Base-by-base conservation (phyloP, 2,888 invertebrate genomes). In the Cepaea hortensis region DNA sequence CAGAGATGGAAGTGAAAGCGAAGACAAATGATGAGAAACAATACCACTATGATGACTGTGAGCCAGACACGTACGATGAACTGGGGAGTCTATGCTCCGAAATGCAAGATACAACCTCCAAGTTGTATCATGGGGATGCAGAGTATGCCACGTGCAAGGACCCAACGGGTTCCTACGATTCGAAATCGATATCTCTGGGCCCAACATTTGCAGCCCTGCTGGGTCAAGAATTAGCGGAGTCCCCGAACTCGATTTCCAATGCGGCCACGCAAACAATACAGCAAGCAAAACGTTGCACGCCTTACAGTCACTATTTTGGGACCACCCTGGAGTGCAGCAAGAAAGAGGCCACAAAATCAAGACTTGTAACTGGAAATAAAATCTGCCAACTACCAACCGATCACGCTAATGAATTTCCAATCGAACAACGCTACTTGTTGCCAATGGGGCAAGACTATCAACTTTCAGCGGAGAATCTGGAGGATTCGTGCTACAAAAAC, bases 1-100 rank as follows among this genome's bases (percentile, higher is more conserved):
- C 46, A 11, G 23, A 68, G 7, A 23, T 15, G 3, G 50, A 48
- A 23, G 35, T 18, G 0, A 79, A 55, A 68, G n/a, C 76, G 4
- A 68, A 48, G n/a, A 15, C 15, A 9, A 79, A 55, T 23, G 75
- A 55, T 11, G 70, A 85, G 46, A 85, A 23, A 11, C 35, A 48
- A 3, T 79, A 46, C 70, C 70, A 65, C 18, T 65, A 50, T 23
- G 85, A 85, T 18, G 85, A 85, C 70, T 85, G 77, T 46, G 85
- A 85, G 15, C 85, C 76, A 65, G 85, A 85, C n/a, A 85, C 85
- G 18, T 85, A 79, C 50, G 85, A 85, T 7, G 85, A 85, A 23
- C 85, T 85, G 15, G 68, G 68, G 13, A 85, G 85, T 23, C 61
- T 85, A n/a, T 85, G 75, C 35, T 77, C 85, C 1, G 85, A 85